These are phyloP conservation scores for Agrochola circellaris DNA, from an alignment of 2,888 invertebrate species.

Conservation along the genomic window DNA sequence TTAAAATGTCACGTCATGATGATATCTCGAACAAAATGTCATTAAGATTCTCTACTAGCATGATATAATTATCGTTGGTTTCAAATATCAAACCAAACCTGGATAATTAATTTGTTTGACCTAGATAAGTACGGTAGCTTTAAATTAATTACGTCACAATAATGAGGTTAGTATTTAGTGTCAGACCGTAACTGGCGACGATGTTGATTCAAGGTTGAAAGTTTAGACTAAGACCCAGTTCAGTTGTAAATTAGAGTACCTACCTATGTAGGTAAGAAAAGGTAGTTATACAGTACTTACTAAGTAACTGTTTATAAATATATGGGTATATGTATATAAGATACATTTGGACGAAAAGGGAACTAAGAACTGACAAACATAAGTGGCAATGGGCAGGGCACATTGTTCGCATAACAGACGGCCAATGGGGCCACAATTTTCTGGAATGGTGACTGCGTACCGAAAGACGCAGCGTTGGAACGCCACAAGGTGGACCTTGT, in stretches of 20 bases:
- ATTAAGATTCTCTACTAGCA: not conserved
- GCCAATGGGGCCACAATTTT: too few relatives aligned
- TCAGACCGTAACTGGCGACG: not conserved
- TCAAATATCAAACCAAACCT: constrained; percentile 5
- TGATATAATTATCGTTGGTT: not conserved
- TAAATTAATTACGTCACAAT: constrained; percentile 12
- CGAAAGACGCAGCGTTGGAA: too few relatives aligned
- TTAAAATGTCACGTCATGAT: not conserved
- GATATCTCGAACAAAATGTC: not conserved
- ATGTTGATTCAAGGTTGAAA: not conserved
- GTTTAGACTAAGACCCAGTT: not conserved
- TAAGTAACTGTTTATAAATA: too few relatives aligned
- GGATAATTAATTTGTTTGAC: not conserved
- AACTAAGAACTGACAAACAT: too few relatives aligned
- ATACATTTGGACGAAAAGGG: not conserved
- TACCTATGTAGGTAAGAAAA: too few relatives aligned
- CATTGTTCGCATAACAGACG: too few relatives aligned
- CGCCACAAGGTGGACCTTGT: too few relatives aligned
- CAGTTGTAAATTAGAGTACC: not conserved
- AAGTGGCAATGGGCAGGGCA: too few relatives aligned
- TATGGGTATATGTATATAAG: too few relatives aligned
- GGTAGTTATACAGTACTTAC: too few relatives aligned
- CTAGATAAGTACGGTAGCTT: not conserved
- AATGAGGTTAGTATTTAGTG: constrained; percentile 21
- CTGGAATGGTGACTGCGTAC: too few relatives aligned